These are phyloP conservation scores for Aurelia aurita DNA, from an alignment of 30 jellyfish, hydroid and myxozoan species.

Conservation along the genomic window DNA sequence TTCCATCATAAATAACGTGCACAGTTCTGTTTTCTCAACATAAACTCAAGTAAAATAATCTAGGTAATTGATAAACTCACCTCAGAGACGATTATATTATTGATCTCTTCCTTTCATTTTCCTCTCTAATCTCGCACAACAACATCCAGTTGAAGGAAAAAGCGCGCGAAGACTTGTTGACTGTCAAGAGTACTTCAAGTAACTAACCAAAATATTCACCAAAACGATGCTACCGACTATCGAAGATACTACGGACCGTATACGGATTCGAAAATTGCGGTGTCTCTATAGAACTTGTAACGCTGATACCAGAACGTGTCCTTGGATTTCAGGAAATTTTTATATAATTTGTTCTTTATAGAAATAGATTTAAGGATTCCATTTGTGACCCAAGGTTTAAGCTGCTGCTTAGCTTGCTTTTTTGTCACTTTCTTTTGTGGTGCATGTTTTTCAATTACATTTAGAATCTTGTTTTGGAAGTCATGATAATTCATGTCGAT, in stretches of 20 bases:
- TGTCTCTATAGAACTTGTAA: slow-evolving; percentile 40
- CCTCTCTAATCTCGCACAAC: no score
- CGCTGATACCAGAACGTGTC: slow-evolving; percentile 37
- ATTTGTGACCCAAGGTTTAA: not conserved
- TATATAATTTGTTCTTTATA: slow-evolving; percentile 34
- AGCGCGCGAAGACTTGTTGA: no score
- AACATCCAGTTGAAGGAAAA: no score
- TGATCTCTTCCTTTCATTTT: no score
- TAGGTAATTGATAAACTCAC: no score
- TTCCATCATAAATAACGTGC: no score
- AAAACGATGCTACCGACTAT: no score
- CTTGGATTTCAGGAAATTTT: slow-evolving; percentile 20
- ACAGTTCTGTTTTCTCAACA: no score
- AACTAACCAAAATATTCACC: no score
- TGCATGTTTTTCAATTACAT: not conserved
- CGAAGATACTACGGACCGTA: not conserved
- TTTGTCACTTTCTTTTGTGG: not conserved
- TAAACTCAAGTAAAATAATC: no score
- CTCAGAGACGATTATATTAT: no score
- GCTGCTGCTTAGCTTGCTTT: not conserved
- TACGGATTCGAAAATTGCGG: slow-evolving; percentile 9
- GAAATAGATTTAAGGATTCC: slow-evolving; percentile 56
- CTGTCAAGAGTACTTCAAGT: no score
- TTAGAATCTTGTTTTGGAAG: not conserved
- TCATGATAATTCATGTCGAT: not conserved